Base-by-base conservation (phyloP, 2,797 vertebrate genomes). In the Sylvia borin region DNA sequence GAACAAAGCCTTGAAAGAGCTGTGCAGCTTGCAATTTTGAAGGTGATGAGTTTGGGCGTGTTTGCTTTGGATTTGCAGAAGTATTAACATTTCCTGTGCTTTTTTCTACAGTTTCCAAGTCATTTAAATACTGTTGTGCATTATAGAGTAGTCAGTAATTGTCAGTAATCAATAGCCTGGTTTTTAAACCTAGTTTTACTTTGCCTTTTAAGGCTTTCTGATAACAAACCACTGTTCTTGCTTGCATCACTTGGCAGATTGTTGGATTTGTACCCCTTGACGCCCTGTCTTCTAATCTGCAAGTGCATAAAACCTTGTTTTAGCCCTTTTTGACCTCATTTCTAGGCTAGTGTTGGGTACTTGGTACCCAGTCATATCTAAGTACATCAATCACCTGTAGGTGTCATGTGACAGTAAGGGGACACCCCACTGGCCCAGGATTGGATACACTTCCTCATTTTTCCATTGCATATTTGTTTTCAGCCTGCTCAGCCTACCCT, bases 391-490 rank as follows among this genome's bases (percentile, higher is more conserved):
- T 89, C 55, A 18, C 55, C 9, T 1, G 0, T 27, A 8, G 3
- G 27, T 60, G 40, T 82, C 7, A 0, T 51, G 77, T 94, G 27
- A 10, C 88, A 43, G 83, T 87, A 94, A 96, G 84, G 29, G 81
- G 89, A 87, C 68, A 89, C 89, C 67, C 16, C n/a, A 8, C 27
- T 1, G 9, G 31, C 60, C 19, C 48, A 7, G 64, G 26, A 7
- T 20, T 66, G 74, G 91, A 55, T 53, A 6, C 25, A 31, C 81
- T 90, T 81, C 70, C 83, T 81, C 34, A 3, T 90, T 94, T 91
- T 92, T 89, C 94, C 81, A 19, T 54, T 73, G 81, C 53, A 74
- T 87, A 65, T 92, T 95, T 95, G 84, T 42, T 95, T 87, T 54
- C 86, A 27, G 73, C 77, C 60, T 24, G 17, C 43, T 80, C 58